Conservation (phyloP, 1,140 invertebrate species). For the Drosophila malerkotliana region DNA sequence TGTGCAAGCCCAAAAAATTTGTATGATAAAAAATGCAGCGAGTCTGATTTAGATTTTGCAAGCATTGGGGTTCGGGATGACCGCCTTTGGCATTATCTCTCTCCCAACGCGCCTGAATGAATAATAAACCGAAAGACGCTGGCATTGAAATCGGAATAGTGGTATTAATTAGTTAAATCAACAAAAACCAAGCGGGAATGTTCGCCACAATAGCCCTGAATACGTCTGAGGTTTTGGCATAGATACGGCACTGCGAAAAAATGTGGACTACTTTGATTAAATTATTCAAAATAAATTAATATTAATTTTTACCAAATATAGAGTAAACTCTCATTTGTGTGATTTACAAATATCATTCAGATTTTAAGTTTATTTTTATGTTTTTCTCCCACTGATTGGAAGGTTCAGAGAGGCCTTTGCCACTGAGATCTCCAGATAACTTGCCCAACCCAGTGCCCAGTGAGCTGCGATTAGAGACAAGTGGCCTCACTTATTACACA, state of each 20-base stretch:
- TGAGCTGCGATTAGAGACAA: conserved; percentile 37
- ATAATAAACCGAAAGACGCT: conserved; percentile 41
- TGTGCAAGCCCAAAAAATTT: conserved; percentile 38
- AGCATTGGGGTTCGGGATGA: conserved; percentile 34
- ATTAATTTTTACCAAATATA: not conserved
- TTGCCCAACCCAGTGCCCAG: conserved; percentile 5
- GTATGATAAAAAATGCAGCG: conserved; percentile 41
- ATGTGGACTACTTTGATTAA: not conserved
- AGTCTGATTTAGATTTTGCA: conserved; percentile 30
- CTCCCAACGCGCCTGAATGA: conserved; percentile 13
- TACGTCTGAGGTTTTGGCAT: conserved; percentile 2
- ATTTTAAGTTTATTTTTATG: not conserved
- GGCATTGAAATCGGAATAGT: conserved; percentile 48
- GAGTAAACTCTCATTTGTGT: not conserved
- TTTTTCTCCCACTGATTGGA: not conserved
- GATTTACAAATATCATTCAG: not conserved
- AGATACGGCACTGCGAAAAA: conserved; percentile 29
- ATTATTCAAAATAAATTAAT: not conserved
- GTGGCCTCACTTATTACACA: conserved; percentile 52
- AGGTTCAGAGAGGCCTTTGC: conserved; percentile 4
- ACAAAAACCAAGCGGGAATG: conserved; percentile 38
- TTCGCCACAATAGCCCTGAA: conserved; percentile 40
- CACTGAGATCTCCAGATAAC: conserved; percentile 10
- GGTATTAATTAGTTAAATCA: conserved; percentile 50
- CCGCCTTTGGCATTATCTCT: conserved; percentile 18